Evolutionary conservation across 2,888 invertebrate genomes (phyloP), one percentile per base, ranked within the genome.

Genomic region (Hypselothyrea guttata): DNA sequence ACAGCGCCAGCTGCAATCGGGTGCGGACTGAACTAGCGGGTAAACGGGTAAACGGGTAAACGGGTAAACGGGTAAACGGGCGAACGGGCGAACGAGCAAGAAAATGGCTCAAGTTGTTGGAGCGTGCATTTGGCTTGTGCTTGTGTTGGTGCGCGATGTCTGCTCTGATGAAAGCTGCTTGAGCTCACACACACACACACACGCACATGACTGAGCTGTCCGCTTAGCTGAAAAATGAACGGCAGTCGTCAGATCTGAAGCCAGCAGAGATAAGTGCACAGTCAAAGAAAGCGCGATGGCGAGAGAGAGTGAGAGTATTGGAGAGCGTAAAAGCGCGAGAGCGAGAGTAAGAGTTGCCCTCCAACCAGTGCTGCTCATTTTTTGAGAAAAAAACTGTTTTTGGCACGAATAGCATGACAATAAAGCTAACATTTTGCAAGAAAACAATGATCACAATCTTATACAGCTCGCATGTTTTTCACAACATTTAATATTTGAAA

Each of bases 221-320:
- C 74, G 70, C 51, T 64, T 37, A 52, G 70, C 59, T 71, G 70
- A 71, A 73, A 71, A 73, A 71, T 73, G 64, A 70, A 69, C 49
- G 59, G 55, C 63, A 68, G 54, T 34, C 51, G 57, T 27, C 41
- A 37, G 34, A 59, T 31, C 33, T 46, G 41, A 53, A 55, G 55
- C 46, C 22, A 38, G n/a, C n/a, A 22, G 16, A 40, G 49, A 41
- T 27, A 53, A 45, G 52, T 42, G 12, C 15, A 16, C 5, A 12
- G 4, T 7, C 8, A 28, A 16, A 11, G 16, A 35, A 11, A 28
- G 33, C 34, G 45, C 7, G 28, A 34, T 7, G 1, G 28, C 7
- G 8, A 16, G 37, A 42, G 37, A 35, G n/a, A 11, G 22, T 22
- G 22, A 4, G 22, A 4, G 22, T 22, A 7, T 22, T 3, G 3